Conservation (phyloP, 2,888 invertebrate genomes). For the Philaethria dido region DNA sequence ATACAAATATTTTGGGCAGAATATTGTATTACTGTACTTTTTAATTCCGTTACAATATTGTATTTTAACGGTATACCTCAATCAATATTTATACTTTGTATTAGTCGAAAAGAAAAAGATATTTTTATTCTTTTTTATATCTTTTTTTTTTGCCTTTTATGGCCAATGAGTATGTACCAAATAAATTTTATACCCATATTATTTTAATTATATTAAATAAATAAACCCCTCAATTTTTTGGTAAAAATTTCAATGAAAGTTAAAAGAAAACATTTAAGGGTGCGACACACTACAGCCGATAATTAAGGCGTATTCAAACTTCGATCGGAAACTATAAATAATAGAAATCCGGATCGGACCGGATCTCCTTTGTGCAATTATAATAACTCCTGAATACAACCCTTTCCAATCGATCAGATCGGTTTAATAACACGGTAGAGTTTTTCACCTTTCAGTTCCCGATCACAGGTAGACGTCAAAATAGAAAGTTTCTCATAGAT, state of each 20-base stretch:
- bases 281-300: conserved; percentile 73
- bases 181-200: not conserved
- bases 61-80: conserved; percentile 55
- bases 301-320: conserved; percentile 83
- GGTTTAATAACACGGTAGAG: conserved; percentile 76
- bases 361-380: conserved; percentile 82
- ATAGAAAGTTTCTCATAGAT: conserved; percentile 43
- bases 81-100: conserved; percentile 61
- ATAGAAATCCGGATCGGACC: conserved; percentile 78
- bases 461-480: conserved; percentile 63
- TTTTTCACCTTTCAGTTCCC: conserved; percentile 62
- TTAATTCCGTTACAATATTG: conserved; percentile 41
- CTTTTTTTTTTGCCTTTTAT: not conserved
- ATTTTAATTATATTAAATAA: conserved; percentile 9
- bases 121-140: not conserved
- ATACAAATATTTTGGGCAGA: conserved; percentile 1
- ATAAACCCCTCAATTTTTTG: not conserved
- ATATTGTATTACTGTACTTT: conserved; percentile 31
- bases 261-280: conserved; percentile 65
- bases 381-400: conserved; percentile 72
- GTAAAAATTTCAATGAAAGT: conserved; percentile 68
- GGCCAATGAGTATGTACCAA: not conserved
- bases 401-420: conserved; percentile 80
- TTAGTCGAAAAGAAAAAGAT: conserved; percentile 34
- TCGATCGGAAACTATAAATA: conserved; percentile 82